Percentiles rank a stretch among this genome's conserved stretches.
Conservation (phyloP, 2,113 vertebrate genomes). For the Phalacrocorax pelagicus region DNA sequence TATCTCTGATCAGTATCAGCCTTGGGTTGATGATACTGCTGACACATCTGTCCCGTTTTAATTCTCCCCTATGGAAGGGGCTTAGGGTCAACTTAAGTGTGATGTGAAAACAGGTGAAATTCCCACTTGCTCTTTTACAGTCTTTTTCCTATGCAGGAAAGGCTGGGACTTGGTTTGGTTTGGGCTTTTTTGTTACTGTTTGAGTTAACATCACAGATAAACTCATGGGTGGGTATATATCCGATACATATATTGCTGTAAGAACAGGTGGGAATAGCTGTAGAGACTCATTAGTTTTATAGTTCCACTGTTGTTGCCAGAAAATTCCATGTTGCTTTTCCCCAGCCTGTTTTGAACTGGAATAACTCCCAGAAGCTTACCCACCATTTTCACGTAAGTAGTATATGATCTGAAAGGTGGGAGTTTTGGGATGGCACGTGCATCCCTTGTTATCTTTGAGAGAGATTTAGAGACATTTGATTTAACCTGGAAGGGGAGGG, state of each 20-base stretch:
- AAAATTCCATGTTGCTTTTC: constrained; percentile 9
- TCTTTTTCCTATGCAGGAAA: background rate
- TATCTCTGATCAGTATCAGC: background rate
- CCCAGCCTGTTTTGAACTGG: background rate
- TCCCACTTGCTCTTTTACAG: background rate
- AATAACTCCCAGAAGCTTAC: constrained; percentile 1
- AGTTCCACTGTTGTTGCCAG: background rate
- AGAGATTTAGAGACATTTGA: background rate
- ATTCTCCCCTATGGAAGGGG: background rate
- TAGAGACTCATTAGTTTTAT: background rate
- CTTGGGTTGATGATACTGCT: background rate
- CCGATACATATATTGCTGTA: background rate
- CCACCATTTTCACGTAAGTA: background rate
- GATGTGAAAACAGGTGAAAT: background rate
- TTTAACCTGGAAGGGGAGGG: background rate
- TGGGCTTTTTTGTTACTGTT: background rate
- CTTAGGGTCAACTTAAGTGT: background rate
- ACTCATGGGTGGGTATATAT: background rate
- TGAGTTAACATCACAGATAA: background rate
- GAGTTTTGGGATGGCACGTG: background rate
- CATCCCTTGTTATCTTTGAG: background rate
- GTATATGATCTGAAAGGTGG: background rate
- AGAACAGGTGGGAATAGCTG: constrained; percentile 19
- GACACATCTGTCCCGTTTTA: background rate
- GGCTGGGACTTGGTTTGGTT: background rate